Evolutionary conservation across 2,113 vertebrate species (phyloP).

Genomic region (Cyphomyrus discorhynchus): DNA sequence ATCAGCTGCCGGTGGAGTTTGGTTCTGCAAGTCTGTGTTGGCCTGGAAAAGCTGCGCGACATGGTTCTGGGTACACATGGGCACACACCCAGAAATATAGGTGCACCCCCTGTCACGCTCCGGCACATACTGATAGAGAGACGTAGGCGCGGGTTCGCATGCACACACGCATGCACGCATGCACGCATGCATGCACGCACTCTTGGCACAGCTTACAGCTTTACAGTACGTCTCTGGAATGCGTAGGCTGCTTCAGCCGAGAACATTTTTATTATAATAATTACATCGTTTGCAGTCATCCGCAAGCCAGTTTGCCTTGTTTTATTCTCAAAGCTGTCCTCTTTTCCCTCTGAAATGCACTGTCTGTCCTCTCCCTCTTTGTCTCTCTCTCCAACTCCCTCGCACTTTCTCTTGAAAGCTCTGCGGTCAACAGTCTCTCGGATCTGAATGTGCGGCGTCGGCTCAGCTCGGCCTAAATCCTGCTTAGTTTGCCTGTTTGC

Average conservation of each 20-base stretch:
- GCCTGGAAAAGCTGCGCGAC: neutral
- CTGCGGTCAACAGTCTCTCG: neutral
- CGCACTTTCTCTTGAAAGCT: neutral
- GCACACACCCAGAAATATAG: neutral
- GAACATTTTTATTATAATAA: conserved; percentile 51
- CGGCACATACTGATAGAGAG: neutral
- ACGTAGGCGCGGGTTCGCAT: neutral
- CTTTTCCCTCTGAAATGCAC: conserved; percentile 24
- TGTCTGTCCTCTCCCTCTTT: conserved; percentile 15
- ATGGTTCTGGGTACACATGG: neutral
- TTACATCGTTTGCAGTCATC: conserved; percentile 42
- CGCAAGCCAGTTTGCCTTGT: conserved; percentile 42
- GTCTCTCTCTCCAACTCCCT: neutral
- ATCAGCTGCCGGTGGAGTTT: neutral
- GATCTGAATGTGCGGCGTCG: neutral
- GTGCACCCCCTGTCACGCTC: neutral
- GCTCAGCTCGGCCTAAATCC: neutral
- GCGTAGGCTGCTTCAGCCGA: conserved; percentile 38
- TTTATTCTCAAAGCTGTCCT: conserved; percentile 38
- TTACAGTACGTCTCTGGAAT: conserved; percentile 37
- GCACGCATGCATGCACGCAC: neutral
- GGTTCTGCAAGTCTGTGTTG: neutral
- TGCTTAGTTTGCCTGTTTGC: neutral
- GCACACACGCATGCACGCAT: neutral
- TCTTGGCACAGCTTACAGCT: conserved; percentile 31